Evolutionary conservation across 1,140 invertebrate species (phyloP).

Genomic region (Neocloeon triangulifer): DNA sequence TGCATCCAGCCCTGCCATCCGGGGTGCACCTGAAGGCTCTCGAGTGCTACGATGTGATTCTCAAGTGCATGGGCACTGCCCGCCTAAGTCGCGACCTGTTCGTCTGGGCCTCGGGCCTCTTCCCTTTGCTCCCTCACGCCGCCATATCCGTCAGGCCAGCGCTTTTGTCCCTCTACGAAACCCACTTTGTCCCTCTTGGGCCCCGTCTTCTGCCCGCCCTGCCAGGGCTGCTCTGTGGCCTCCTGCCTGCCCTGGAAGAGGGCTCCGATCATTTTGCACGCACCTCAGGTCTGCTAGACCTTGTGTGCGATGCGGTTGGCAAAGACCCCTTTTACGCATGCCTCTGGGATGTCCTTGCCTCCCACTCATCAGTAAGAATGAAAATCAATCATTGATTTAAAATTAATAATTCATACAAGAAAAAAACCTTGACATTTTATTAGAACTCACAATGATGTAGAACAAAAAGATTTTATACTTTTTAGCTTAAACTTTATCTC

Average conservation of each 20-base stretch:
- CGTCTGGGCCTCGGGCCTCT: conserved; percentile 62
- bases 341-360: conserved; percentile 69
- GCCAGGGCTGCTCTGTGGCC: conserved; percentile 66
- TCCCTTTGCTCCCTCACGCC: conserved; percentile 71
- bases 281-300: conserved; percentile 53
- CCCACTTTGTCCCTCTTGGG: conserved; percentile 70
- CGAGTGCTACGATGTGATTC: conserved; percentile 85
- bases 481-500: too few species aligned
- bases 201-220: conserved; percentile 58
- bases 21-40: conserved; percentile 85
- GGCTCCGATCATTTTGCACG: conserved; percentile 76
- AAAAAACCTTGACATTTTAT: too few species aligned
- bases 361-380: too few species aligned
- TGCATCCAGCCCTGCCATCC: conserved; percentile 78
- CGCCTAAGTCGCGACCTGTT: conserved; percentile 64
- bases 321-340: conserved; percentile 64
- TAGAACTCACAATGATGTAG: too few species aligned
- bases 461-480: too few species aligned
- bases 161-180: conserved; percentile 73
- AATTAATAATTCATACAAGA: too few species aligned
- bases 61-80: conserved; percentile 71
- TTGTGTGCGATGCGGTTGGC: conserved; percentile 61
- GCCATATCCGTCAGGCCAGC: conserved; percentile 76
- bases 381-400: too few species aligned
- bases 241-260: conserved; percentile 72